Percentiles rank a stretch among this genome's conserved stretches.
phyloP scores from a whole-genome alignment of 2,797 vertebrate species.

The Hafferia zeledoni region DNA sequence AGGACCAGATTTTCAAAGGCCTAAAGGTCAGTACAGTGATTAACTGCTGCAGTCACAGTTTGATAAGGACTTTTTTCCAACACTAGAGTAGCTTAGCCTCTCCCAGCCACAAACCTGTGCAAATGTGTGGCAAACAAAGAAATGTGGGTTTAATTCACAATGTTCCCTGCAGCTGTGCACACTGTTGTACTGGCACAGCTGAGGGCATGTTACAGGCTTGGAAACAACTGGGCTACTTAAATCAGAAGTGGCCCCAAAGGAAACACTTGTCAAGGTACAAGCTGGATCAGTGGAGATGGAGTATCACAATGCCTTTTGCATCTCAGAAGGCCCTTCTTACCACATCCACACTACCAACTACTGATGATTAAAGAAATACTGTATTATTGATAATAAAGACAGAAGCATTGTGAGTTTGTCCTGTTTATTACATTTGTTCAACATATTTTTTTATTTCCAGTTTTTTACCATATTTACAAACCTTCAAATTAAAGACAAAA shows the following conservation, averaged over 20 bases:
- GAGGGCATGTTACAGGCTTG: neutral
- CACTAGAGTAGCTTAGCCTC: neutral
- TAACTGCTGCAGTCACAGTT: neutral
- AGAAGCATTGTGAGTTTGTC: neutral
- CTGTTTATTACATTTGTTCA: neutral
- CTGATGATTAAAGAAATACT: neutral
- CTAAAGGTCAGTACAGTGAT: slow-evolving; percentile 1
- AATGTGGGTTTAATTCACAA: neutral
- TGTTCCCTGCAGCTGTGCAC: neutral
- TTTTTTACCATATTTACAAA: neutral
- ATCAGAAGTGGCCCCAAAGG: neutral
- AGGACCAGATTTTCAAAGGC: neutral
- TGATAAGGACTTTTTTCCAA: neutral
- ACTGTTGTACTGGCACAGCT: neutral
- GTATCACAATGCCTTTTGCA: neutral
- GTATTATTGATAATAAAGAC: neutral
- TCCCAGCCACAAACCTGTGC: neutral
- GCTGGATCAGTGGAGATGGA: neutral
- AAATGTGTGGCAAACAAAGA: slow-evolving; percentile 1
- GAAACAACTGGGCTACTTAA: neutral
- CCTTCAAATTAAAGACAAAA: neutral
- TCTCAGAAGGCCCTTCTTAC: neutral
- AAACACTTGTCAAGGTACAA: neutral
- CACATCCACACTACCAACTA: neutral
- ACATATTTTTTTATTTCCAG: neutral